phyloP scores from a whole-genome alignment of 2,113 vertebrate genomes.

The Halcyon senegalensis region DNA sequence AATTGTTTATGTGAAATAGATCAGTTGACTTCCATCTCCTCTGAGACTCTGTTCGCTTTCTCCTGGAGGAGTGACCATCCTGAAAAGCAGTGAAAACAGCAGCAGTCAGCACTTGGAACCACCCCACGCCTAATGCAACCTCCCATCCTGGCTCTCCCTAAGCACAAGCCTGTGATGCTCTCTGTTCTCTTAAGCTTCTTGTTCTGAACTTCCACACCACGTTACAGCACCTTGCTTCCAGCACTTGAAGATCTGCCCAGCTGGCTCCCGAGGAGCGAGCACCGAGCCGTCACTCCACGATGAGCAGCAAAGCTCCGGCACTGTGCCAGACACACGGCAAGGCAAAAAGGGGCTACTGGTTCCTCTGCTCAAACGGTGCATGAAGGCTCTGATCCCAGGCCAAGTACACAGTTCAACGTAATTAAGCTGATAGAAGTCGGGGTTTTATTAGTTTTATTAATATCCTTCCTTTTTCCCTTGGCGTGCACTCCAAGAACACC shows the following conservation, averaged over 20 bases:
- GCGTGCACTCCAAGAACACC: not conserved
- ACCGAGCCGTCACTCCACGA: accelerated
- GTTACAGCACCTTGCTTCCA: not conserved
- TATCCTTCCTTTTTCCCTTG: not conserved
- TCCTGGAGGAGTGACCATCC: accelerated
- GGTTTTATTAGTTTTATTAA: not conserved
- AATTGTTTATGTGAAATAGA: not conserved
- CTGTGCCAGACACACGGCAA: accelerated
- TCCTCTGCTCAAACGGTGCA: no score
- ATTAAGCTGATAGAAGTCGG: not conserved
- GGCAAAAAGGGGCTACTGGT: not conserved
- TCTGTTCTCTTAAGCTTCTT: not conserved
- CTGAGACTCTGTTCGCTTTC: not conserved
- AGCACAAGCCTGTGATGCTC: not conserved
- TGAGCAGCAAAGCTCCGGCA: not conserved
- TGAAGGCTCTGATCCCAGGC: not conserved
- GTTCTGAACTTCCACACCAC: not conserved
- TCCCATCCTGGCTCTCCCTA: not conserved
- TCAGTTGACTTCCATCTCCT: not conserved
- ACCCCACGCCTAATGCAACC: accelerated
- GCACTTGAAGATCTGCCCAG: not conserved
- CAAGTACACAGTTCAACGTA: not conserved
- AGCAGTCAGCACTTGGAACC: not conserved
- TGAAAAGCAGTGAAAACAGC: not conserved
- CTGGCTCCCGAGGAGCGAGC: not conserved